These are phyloP conservation scores for Chesias legatella DNA, from an alignment of 2,888 invertebrate species.

Conservation along the genomic window DNA sequence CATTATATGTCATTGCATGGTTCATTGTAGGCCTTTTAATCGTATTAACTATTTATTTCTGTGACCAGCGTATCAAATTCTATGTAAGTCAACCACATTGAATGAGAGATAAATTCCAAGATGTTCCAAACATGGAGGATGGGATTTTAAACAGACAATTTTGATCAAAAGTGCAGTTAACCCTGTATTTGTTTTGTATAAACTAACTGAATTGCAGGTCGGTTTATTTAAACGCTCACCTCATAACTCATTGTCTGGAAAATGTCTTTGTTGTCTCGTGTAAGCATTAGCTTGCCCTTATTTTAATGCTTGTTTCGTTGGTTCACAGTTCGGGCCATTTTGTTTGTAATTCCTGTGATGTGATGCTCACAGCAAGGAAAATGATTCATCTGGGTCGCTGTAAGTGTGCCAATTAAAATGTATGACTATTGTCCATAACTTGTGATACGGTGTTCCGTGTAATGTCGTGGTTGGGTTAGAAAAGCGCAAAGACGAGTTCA, in stretches of 20 bases:
- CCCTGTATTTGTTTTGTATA: constrained; percentile 1
- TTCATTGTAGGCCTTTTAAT: too few relatives aligned
- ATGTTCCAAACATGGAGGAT: too few relatives aligned
- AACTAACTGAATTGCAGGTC: constrained; percentile 19
- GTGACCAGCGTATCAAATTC: too few relatives aligned
- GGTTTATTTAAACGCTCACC: constrained; percentile 32
- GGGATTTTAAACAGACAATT: too few relatives aligned
- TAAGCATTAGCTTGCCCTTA: constrained; percentile 32
- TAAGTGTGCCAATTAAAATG: neutral
- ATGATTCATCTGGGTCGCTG: constrained; percentile 12
- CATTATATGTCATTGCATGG: too few relatives aligned
- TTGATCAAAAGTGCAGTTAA: neutral
- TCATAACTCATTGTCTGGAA: constrained; percentile 44
- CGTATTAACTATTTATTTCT: too few relatives aligned
- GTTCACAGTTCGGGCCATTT: neutral
- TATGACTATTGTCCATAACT: too few relatives aligned
- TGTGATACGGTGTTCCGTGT: too few relatives aligned
- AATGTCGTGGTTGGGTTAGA: too few relatives aligned
- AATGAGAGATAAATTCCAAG: too few relatives aligned
- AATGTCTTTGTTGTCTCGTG: constrained; percentile 50
- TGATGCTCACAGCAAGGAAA: constrained; percentile 3
- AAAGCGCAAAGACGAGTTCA: too few relatives aligned
- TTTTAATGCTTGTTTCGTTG: constrained; percentile 14
- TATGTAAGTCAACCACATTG: too few relatives aligned
- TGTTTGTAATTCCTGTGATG: constrained; percentile 1